A percentile compares a stretch with the other conserved stretches of the same genome.
These are phyloP conservation scores for Calliphora vicina DNA, from an alignment of 1,140 invertebrate genomes.

Conservation along the genomic window DNA sequence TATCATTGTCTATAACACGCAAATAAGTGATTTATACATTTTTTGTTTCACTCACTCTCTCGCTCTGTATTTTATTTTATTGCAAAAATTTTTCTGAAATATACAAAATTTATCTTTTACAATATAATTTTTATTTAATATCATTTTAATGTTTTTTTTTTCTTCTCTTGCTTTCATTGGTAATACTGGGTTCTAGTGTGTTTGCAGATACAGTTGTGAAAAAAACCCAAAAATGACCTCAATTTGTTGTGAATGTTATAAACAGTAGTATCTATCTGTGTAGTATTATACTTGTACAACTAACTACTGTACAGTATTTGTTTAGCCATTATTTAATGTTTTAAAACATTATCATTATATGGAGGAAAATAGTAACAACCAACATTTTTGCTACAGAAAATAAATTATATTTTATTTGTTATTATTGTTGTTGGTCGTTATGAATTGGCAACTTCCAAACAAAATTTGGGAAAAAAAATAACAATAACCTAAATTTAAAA, in stretches of 20 bases:
- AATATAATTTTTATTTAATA: conserved; percentile 15
- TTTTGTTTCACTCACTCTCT: not conserved
- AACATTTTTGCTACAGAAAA: not conserved
- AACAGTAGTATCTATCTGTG: not conserved
- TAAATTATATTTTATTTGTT: not conserved
- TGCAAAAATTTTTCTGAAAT: not conserved
- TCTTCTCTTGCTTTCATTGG: not conserved
- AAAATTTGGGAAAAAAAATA: not conserved
- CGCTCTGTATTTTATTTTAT: not conserved
- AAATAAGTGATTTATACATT: conserved; percentile 14
- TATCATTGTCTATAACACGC: conserved; percentile 11
- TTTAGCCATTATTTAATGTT: conserved; percentile 14
- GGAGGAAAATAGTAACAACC: not conserved
- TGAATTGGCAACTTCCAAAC: not conserved
- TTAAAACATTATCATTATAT: conserved; percentile 2
- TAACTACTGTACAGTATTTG: not conserved
- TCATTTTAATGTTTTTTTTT: conserved; percentile 7
- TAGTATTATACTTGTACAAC: not conserved
- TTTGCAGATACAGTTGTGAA: too few species aligned
- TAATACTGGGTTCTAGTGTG: too few species aligned
- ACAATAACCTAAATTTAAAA: not conserved
- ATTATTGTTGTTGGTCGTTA: not conserved
- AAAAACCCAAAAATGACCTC: not conserved
- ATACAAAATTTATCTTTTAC: conserved; percentile 1
- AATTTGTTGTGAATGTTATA: not conserved